Evolutionary conservation across 2,888 invertebrate species (phyloP).

Genomic region (Ectemnius continuus): DNA sequence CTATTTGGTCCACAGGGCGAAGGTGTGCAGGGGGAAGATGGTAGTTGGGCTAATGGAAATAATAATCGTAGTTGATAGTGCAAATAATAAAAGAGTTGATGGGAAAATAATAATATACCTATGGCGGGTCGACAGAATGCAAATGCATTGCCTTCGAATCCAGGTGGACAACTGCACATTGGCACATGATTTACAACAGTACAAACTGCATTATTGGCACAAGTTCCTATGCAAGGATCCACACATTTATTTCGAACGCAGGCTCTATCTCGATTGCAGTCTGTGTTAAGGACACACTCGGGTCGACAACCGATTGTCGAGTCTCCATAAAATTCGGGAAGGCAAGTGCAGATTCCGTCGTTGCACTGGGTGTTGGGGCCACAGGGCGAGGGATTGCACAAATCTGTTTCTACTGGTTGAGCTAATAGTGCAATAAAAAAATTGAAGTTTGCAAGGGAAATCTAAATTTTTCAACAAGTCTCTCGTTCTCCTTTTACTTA

Average conservation of each 20-base stretch:
- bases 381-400: conserved; percentile 91
- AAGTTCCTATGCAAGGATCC: conserved; percentile 89
- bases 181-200: conserved; percentile 88
- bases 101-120: conserved; percentile 70
- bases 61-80: background rate
- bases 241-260: conserved; percentile 87
- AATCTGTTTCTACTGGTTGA: conserved; percentile 79
- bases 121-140: conserved; percentile 72
- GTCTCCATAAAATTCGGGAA: conserved; percentile 81
- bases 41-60: conserved; percentile 28
- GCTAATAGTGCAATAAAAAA: conserved; percentile 29
- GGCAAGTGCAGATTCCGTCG: conserved; percentile 82
- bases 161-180: conserved; percentile 84
- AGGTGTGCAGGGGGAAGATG: conserved; percentile 82
- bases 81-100: background rate
- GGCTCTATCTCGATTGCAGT: conserved; percentile 85
- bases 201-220: conserved; percentile 87
- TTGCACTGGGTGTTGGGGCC: conserved; percentile 83
- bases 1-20: conserved; percentile 90
- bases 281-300: conserved; percentile 86
- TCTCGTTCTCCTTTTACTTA: conserved; percentile 76
- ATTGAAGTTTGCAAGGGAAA: background rate
- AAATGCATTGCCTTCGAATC: conserved; percentile 79
- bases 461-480: background rate
- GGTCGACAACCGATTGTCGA: conserved; percentile 79